Evolutionary conservation across 2,888 invertebrate genomes (phyloP), one percentile per base, ranked within the genome.

Genomic region (Trissonchulus sp.): DNA sequence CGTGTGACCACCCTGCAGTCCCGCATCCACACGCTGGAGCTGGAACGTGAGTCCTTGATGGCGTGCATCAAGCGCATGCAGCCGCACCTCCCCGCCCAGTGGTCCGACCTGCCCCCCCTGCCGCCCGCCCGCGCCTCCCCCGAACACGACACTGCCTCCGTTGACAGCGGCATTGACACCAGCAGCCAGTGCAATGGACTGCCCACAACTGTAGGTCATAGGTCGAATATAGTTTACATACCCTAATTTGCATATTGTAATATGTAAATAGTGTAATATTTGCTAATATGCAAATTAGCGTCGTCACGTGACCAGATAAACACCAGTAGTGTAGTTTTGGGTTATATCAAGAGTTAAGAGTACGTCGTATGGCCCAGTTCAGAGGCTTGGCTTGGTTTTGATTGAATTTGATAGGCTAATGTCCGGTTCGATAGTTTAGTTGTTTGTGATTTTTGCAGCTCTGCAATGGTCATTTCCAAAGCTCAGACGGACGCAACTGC

Each of bases 1-100:
- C 76, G 74, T 63, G 74, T 76, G 28, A 74, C 63, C 63, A 71
- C 68, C 34, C 74, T 77, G 73, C 77, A 78, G 65, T 76, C 76
- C 31, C 74, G 76, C 8, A 63, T 78, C 62, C 63, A 76, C 34
- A 77, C 78, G 36, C 72, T 78, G 74, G 78, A 78, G 63, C 35
- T 78, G 65, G 78, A 78, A 63, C 72, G 75, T 63, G 34, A 71
- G 35, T 62, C 74, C n/a, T 69, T 78, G 74, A 69, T 73, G 74
- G 69, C 73, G 35, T 60, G 73, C 69, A 74, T 78, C 30, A 72
- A 75, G 30, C 63, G 74, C 1, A 68, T 78, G 31, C 76, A 76
- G 31, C 35, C 31, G 23, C 65, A 63, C 30, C 48, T 72, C 15
- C 72, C 72, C 37, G 31, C n/a, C n/a, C 8, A 30, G 3, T 28